phyloP scores from a whole-genome alignment of 2,113 vertebrate species.

The Paratilapia polleni region DNA sequence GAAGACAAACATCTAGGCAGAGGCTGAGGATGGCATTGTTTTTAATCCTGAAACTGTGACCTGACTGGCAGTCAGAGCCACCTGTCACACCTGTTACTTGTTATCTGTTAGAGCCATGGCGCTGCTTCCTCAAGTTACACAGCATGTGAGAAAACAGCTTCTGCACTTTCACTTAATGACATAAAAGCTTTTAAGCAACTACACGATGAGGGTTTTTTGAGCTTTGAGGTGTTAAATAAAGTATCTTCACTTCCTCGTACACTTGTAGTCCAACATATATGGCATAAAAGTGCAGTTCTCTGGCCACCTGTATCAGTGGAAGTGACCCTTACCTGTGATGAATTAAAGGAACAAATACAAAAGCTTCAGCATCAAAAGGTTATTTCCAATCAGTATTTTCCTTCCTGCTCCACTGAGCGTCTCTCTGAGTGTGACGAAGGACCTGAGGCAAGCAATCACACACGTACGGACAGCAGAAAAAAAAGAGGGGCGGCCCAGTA shows the following conservation, averaged over 20 bases:
- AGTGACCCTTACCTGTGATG: slow-evolving; percentile 56
- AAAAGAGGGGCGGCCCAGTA: slow-evolving; percentile 42
- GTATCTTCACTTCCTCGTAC: neutral
- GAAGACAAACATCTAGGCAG: fast-evolving
- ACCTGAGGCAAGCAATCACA: slow-evolving; percentile 8
- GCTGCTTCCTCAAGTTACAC: slow-evolving; percentile 28
- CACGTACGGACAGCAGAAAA: slow-evolving; percentile 38
- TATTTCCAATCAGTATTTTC: neutral
- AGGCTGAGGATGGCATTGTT: neutral
- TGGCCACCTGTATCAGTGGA: neutral
- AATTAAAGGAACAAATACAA: neutral
- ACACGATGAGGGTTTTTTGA: neutral
- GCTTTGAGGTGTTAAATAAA: neutral
- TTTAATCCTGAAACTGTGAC: slow-evolving; percentile 11
- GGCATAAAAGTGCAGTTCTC: neutral
- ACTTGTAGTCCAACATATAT: neutral
- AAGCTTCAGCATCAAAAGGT: neutral
- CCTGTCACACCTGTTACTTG: slow-evolving; percentile 62
- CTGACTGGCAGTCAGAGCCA: slow-evolving; percentile 23
- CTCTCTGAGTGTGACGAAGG: slow-evolving; percentile 2
- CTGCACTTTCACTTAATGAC: neutral
- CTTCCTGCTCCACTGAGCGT: neutral
- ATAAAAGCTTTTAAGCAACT: neutral
- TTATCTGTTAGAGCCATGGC: slow-evolving; percentile 16
- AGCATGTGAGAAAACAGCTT: neutral